Base-by-base conservation (phyloP, 2,888 invertebrate genomes). In the Caenorhabditis zanzibari region DNA sequence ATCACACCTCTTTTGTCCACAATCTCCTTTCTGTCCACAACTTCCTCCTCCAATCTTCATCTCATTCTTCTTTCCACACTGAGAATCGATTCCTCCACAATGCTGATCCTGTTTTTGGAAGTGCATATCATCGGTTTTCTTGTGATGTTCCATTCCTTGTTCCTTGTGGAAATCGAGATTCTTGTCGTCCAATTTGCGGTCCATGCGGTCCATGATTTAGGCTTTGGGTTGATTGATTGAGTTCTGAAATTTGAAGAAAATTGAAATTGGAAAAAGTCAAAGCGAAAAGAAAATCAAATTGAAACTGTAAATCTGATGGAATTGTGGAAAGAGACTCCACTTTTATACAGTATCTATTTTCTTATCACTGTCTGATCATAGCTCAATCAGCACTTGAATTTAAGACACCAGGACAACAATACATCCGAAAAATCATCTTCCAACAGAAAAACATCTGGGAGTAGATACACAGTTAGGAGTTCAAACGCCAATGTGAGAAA, bases 41-140 rank as follows among this genome's bases (percentile, higher is more conserved):
- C n/a, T n/a, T 26, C 54, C 26, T 12, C 24, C 26, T 54, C 54
- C 54, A 54, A n/a, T 47, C 47, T 47, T 47, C 19, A 47, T 47
- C 19, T 47, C 47, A 19, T 47, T 47, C 47, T n/a, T n/a, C 19
- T 47, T 47, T 0, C 19, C 47, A 47, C 47, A 47, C 5, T 47
- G 47, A 10, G 19, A 2, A 19, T 19, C 19, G 7, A 19, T 19
- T 47, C 47, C 47, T 47, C 19, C 47, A 10, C 47, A 47, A 47
- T 47, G 47, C n/a, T 47, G 6, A 10, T 19, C 47, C 19, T 47
- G 47, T 1, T 47, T n/a, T 19, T 10, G 19, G 5, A 4, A 47
- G 3, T 47, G 47, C 7, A 47, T 47, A 47, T 47, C 47, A 7
- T 47, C 47, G 6, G 19, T n/a, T 1, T 47, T 47, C 47, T 47